These are phyloP conservation scores for Cosmia trapezina DNA, from an alignment of 2,888 invertebrate genomes.

Conservation along the genomic window DNA sequence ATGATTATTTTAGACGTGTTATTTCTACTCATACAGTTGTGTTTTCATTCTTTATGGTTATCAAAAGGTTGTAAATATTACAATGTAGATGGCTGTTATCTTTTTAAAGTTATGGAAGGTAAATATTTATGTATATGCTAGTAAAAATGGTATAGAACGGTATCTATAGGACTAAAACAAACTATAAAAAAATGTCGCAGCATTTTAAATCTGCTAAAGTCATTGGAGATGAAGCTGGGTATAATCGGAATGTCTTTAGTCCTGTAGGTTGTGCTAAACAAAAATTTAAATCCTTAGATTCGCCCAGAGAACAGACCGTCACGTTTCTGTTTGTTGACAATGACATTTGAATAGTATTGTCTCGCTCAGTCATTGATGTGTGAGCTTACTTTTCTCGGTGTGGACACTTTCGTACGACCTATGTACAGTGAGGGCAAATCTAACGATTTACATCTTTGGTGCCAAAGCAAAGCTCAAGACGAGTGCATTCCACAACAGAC, in stretches of 20 bases:
- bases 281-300: not conserved
- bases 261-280: not conserved
- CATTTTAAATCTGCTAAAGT: not conserved
- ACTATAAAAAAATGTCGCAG: not conserved
- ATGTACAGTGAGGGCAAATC: not conserved
- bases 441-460: not conserved
- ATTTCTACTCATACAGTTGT: not conserved
- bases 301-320: not conserved
- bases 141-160: not conserved
- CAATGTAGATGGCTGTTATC: constrained; percentile 8
- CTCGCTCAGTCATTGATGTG: not conserved
- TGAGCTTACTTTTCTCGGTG: not conserved
- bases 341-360: not conserved
- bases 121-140: not conserved
- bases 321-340: not conserved
- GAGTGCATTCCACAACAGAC: constrained; percentile 19
- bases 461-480: not conserved
- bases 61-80: not conserved
- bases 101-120: not conserved
- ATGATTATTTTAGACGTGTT: not conserved
- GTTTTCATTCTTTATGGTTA: not conserved
- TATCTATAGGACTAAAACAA: not conserved
- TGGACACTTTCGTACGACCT: not conserved
- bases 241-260: not conserved
- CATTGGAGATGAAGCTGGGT: not conserved